Percentiles rank a stretch among this genome's conserved stretches.
phyloP scores from a whole-genome alignment of 2,888 invertebrate species.

The Apodemia zela region DNA sequence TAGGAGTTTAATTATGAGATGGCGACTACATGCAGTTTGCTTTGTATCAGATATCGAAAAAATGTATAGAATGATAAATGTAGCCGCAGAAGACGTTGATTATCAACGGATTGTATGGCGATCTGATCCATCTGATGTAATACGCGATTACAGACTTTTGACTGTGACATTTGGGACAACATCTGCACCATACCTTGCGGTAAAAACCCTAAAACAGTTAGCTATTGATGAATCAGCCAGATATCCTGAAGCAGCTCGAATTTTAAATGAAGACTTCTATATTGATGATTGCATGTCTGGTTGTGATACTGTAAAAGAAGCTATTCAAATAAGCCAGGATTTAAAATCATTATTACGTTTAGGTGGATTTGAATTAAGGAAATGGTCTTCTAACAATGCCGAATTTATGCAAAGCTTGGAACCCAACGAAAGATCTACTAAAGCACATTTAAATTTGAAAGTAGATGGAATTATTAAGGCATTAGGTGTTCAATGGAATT shows the following conservation, averaged over 20 bases:
- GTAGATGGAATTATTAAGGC: background rate
- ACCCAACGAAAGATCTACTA: slow-evolving; percentile 2
- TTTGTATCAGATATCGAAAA: slow-evolving; percentile 35
- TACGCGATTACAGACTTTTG: slow-evolving; percentile 11
- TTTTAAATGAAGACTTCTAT: slow-evolving; percentile 28
- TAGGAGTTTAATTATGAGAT: slow-evolving; percentile 32
- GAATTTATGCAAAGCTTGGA: background rate
- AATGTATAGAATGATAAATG: slow-evolving; percentile 38
- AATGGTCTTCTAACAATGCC: slow-evolving; percentile 33
- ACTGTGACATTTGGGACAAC: slow-evolving; percentile 28
- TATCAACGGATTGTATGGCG: slow-evolving; percentile 35
- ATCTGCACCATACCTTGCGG: slow-evolving; percentile 37
- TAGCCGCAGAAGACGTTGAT: slow-evolving; percentile 31
- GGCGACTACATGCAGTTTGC: slow-evolving; percentile 32
- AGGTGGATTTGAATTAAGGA: slow-evolving; percentile 41
- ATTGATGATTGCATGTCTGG: slow-evolving; percentile 34
- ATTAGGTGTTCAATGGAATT: slow-evolving; percentile 1
- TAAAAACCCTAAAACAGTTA: slow-evolving; percentile 34
- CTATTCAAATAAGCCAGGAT: slow-evolving; percentile 27
- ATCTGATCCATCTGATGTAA: slow-evolving; percentile 6
- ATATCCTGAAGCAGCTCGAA: slow-evolving; percentile 27
- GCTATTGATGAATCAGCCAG: slow-evolving; percentile 33
- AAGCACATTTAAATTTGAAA: background rate
- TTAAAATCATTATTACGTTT: slow-evolving; percentile 28
- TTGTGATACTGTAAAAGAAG: slow-evolving; percentile 25